Conservation (phyloP, 2,113 vertebrate genomes). For the Osmerus mordax region DNA sequence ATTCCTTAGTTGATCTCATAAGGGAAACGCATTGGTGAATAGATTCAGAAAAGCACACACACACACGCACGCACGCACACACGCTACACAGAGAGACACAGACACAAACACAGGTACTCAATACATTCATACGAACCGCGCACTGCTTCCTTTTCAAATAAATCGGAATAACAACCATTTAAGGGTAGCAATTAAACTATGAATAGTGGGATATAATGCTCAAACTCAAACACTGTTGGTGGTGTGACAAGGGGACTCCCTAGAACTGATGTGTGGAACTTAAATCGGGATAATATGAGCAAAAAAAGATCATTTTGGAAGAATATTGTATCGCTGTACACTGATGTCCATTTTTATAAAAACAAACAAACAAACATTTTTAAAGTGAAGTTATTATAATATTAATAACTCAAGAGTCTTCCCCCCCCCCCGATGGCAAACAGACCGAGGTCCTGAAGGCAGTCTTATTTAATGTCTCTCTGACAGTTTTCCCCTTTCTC, state of each 20-base stretch:
- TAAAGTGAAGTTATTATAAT: conserved; percentile 73
- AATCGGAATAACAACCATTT: conserved; percentile 19
- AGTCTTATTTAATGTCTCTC: conserved; percentile 65
- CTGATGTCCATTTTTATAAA: conserved; percentile 56
- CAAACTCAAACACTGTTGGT: conserved; percentile 43
- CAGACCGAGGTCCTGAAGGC: conserved; percentile 71
- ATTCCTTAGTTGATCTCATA: conserved; percentile 32
- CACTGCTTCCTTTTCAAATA: neutral
- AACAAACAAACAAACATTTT: conserved; percentile 60
- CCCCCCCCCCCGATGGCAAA: conserved; percentile 41
- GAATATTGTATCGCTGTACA: conserved; percentile 60
- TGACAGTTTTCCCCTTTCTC: conserved; percentile 61
- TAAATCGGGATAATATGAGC: conserved; percentile 23
- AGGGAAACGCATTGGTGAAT: conserved; percentile 24
- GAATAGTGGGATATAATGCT: conserved; percentile 36
- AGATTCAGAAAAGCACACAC: conserved; percentile 26
- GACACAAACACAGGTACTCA: conserved; percentile 40
- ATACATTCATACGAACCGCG: conserved; percentile 19
- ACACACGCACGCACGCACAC: conserved; percentile 10
- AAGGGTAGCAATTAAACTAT: conserved; percentile 42
- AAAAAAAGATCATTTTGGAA: conserved; percentile 29
- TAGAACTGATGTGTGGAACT: conserved; percentile 33
- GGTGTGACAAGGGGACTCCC: conserved; percentile 41
- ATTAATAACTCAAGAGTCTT: conserved; percentile 65
- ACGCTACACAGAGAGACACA: conserved; percentile 24